Base-by-base conservation (phyloP, 1,140 invertebrate species). In the Diabrotica undecimpunctata region DNA sequence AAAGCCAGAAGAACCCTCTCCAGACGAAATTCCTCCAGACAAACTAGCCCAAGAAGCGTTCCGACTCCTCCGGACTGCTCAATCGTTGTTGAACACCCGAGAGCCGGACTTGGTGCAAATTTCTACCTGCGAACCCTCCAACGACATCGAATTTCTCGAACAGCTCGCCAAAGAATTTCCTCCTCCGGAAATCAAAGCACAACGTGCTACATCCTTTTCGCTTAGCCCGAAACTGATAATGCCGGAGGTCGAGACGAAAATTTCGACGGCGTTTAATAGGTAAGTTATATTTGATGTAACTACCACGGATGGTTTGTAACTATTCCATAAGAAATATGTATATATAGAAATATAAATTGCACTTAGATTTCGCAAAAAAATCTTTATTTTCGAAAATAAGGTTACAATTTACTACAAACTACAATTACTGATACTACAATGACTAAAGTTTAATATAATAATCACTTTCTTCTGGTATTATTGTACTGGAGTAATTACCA, bases 11-110 rank as follows among this genome's bases (percentile, higher is more conserved):
- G 65, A 69, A 67, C 7, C 59, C 11, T 25, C 61, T 55, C 77
- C 79, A 3, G 80, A 85, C 12, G 82, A 84, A 62, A 78, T 84
- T 8, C 81, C 84, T n/a, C 84, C 85, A 0, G 85, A 87, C 61
- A 89, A 88, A 75, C 73, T 90, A 7, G 84, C 87, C 0, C 83
- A 88, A 68, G 87, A 89, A 77, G 86, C 87, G 9, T 89, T 87
- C 66, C 81, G 86, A 41, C 77, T 89, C 54, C 80, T 87, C 69
- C 80, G 87, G 65, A 89, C 87, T 6, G 85, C 87, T 46, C 85
- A 88, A 65, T 89, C 88, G 10, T 75, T 90, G 12, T 69, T 89
- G 37, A 78, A 82, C 64, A 88, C 85, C 58, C 81, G 84, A 65
- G 87, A 88, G 66, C 87, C 87, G 1, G 85, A 87, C 70, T 75